Base-by-base conservation (phyloP, 2,888 invertebrate genomes). In the Operophtera brumata region DNA sequence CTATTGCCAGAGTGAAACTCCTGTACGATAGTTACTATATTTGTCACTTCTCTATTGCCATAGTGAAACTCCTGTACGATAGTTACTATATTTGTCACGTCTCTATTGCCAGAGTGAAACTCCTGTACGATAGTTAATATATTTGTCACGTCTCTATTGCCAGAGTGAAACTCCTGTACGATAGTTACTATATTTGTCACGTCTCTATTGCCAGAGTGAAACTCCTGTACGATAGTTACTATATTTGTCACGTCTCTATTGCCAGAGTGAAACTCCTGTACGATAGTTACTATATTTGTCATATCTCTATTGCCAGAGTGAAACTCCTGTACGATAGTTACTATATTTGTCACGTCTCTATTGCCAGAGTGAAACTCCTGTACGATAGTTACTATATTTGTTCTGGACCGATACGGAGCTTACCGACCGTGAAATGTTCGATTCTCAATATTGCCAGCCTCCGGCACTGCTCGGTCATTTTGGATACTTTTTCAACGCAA, bases 391-490 rank as follows among this genome's bases (percentile, higher is more conserved):
- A 50, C 39, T 55, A 50, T 39, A 30, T 14, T 49, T 26, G 6
- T 41, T 55, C 50, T 55, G 39, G 45, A 43, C 34, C 47, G 55
- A 47, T 55, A 55, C 75, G 2, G 75, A 78, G 78, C 84, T 87
- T 86, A 86, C 85, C 81, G 84, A 87, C 76, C 89, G 88, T 89
- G 89, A 85, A 90, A 88, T 83, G 81, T 76, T 77, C 76, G 81
- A 82, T 71, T 84, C 79, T 76, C 74, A 76, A 84, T 85, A 84
- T 81, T 80, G 77, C 74, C 71, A 65, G 80, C 80, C 78, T 74
- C 73, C 72, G 81, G 80, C 77, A 66, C 67, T 73, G 72, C 68
- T 71, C 69, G 66, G 66, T 73, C 69, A 77, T 81, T 83, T 80
- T 63, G 75, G 75, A 71, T 69, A 73, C 73, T 78, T 73, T 73